Evolutionary conservation across 1,140 invertebrate species (phyloP), one percentile per base, ranked within the genome.

Genomic region (Pogonomyrmex barbatus): DNA sequence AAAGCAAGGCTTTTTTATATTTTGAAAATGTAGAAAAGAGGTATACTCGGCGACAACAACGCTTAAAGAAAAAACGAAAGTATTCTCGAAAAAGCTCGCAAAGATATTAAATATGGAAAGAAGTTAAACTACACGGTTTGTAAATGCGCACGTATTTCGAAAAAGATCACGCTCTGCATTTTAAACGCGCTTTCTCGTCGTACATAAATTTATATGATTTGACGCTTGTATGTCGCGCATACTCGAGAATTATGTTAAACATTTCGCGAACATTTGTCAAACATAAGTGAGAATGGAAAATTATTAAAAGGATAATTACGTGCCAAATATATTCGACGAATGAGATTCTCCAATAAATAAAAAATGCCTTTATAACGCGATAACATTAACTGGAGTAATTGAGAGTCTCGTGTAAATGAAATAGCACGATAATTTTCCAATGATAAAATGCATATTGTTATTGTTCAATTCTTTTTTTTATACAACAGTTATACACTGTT

Each of bases 1-100:
- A 68, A 81, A 47, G 47, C 36, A 54, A 82, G 78, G 42, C n/a
- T 68, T 68, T 68, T 33, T 42, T 47, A 50, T 42, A 33, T 82
- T 79, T 82, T 82, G 79, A 82, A 82, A 82, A 82, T 71, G 50
- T 47, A 60, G 54, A 47, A 58, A 82, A 73, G 50, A 68, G 39
- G 30, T 68, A 67, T 52, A 10, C n/a, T 42, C 62, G 24, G 36
- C 36, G 63, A 81, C 67, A 73, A 82, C 42, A 42, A 30, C 54
- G 52, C 79, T 60, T 58, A 73, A 68, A 17, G 54, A 60, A 82
- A 47, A 58, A 82, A 73, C 39, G 39, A 73, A 58, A 70, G 17
- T 42, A 58, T 71, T 58, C 52, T 71, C 52, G 65, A 36, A 73
- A 60, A 60, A 73, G 67, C 65, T 82, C 67, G 52, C 67, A 3